Percentiles rank a stretch among this genome's conserved stretches.
Evolutionary conservation across 1,140 invertebrate species (phyloP).

Genomic region (Dryas iulia): DNA sequence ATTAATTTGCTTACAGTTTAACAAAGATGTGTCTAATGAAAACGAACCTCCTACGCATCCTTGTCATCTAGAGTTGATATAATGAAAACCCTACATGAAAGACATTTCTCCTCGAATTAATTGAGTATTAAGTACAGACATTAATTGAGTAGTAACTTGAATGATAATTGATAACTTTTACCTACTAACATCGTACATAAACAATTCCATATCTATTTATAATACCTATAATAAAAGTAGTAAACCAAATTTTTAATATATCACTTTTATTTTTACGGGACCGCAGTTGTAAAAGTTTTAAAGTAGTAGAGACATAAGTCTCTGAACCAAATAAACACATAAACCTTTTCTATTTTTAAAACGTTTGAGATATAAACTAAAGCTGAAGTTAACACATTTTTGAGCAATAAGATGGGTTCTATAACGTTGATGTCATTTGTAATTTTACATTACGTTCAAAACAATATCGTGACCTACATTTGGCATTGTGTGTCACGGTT

Average conservation of each 20-base stretch:
- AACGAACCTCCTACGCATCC: too few relatives aligned
- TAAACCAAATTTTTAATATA: not conserved
- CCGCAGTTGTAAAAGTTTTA: constrained; percentile 20
- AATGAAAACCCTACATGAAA: not conserved
- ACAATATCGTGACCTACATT: not conserved
- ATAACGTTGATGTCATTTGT: not conserved
- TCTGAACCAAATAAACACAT: constrained; percentile 29
- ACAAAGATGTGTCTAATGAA: too few relatives aligned
- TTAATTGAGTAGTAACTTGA: not conserved
- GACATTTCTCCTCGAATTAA: not conserved
- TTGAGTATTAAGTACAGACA: not conserved
- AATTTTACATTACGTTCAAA: not conserved
- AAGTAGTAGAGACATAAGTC: constrained; percentile 19
- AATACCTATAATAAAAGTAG: not conserved
- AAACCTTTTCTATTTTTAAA: constrained; percentile 28
- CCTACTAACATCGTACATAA: not conserved
- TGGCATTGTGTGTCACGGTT: not conserved
- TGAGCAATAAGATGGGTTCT: not conserved
- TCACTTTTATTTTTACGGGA: constrained; percentile 7
- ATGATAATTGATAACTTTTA: not conserved
- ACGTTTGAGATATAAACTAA: constrained; percentile 27
- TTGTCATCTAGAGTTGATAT: not conserved
- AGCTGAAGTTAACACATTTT: constrained; percentile 11
- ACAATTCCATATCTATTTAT: not conserved
- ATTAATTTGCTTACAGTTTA: too few relatives aligned